Evolutionary conservation across 30 jellyfish, hydroid and myxozoan species (phyloP).

Genomic region (Cassiopea andromeda): DNA sequence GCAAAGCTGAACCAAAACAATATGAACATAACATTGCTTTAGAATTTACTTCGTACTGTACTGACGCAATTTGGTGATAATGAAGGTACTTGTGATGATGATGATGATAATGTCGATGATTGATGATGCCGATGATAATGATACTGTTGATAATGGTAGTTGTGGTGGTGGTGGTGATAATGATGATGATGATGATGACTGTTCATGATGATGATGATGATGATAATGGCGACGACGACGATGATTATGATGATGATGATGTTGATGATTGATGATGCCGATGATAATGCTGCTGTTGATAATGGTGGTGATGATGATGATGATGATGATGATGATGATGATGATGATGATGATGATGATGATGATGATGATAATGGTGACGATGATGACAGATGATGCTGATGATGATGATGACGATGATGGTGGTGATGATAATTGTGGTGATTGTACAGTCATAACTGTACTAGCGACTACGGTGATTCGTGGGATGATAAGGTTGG

Average conservation of each 20-base stretch:
- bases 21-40: too few relatives aligned
- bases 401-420: not conserved
- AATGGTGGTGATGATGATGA: not conserved
- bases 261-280: not conserved
- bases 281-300: not conserved
- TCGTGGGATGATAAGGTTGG: too few relatives aligned
- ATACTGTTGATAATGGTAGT: not conserved
- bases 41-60: too few relatives aligned
- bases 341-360: not conserved
- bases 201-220: too few relatives aligned
- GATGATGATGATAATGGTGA: not conserved
- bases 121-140: not conserved
- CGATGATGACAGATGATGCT: too few relatives aligned
- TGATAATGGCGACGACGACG: too few relatives aligned
- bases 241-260: not conserved
- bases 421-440: not conserved
- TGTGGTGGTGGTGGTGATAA: not conserved
- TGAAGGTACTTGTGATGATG: not conserved
- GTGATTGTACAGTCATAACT: not conserved
- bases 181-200: not conserved
- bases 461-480: not conserved
- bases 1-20: too few relatives aligned
- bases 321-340: slow-evolving; percentile 1
- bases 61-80: not conserved
- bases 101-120: not conserved